phyloP scores from a whole-genome alignment of 2,113 vertebrate species.

The Nothobranchius kuhntae region DNA sequence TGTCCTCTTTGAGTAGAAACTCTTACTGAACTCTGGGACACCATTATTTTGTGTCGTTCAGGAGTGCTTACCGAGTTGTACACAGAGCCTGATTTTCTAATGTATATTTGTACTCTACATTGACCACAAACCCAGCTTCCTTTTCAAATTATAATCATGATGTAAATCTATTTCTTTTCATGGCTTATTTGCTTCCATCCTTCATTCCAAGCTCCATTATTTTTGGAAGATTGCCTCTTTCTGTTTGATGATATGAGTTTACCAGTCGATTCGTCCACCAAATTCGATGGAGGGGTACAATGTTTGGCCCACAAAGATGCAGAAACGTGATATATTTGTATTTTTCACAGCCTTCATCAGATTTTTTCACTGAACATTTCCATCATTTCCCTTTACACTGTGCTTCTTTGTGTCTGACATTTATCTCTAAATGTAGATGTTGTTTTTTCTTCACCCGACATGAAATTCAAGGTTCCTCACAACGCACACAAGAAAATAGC shows the following conservation, averaged over 20 bases:
- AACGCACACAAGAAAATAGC: no score
- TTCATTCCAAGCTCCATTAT: conserved; percentile 75
- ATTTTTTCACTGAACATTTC: not conserved
- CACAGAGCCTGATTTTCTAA: conserved; percentile 60
- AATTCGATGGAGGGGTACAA: conserved; percentile 21
- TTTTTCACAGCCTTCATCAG: conserved; percentile 1
- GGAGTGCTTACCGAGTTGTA: conserved; percentile 46
- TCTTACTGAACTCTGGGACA: conserved; percentile 47
- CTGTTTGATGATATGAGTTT: conserved; percentile 42
- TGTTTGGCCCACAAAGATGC: conserved; percentile 25
- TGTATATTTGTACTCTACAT: conserved; percentile 75
- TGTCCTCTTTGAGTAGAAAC: conserved; percentile 20
- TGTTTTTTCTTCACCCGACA: no score
- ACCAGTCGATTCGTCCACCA: conserved; percentile 32
- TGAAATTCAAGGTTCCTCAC: no score
- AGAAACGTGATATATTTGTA: conserved; percentile 2
- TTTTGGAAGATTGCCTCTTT: conserved; percentile 62
- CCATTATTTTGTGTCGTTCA: conserved; percentile 56
- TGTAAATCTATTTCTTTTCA: conserved; percentile 67
- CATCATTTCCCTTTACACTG: no score
- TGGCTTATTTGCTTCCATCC: conserved; percentile 69
- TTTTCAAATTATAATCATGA: conserved; percentile 61
- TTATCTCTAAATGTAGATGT: no score
- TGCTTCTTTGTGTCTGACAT: no score
- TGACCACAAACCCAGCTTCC: conserved; percentile 59